Evolutionary conservation across 1,140 invertebrate species (phyloP).

Genomic region (Rhagoletis zephyria): DNA sequence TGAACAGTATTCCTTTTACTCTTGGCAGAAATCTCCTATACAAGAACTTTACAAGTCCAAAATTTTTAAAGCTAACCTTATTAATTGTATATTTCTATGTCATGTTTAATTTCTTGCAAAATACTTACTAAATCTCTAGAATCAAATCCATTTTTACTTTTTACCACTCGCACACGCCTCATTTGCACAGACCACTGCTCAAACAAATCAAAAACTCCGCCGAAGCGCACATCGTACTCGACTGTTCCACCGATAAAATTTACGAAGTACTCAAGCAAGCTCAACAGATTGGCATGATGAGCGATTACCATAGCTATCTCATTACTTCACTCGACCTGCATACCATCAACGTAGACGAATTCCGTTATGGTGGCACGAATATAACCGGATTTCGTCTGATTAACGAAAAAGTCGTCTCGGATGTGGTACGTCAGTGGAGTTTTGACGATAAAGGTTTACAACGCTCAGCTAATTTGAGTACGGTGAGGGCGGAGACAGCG

Average conservation of each 20-base stretch:
- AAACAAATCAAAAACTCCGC: conserved; percentile 93
- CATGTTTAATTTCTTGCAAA: no score
- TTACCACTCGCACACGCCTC: no score
- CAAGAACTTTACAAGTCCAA: no score
- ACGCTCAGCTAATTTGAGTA: conserved; percentile 68
- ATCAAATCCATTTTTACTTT: no score
- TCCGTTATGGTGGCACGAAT: conserved; percentile 93
- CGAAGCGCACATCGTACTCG: conserved; percentile 92
- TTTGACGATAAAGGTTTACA: conserved; percentile 69
- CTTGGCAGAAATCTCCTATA: no score
- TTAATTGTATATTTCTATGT: no score
- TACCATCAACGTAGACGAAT: conserved; percentile 91
- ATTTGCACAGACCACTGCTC: conserved; percentile 81
- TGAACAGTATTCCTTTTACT: no score
- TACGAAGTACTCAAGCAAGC: conserved; percentile 90
- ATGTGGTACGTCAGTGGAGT: conserved; percentile 85
- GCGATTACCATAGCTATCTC: conserved; percentile 91
- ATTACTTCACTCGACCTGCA: conserved; percentile 92
- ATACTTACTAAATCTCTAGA: no score
- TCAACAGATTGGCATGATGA: conserved; percentile 96
- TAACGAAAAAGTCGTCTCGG: conserved; percentile 76
- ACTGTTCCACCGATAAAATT: conserved; percentile 89
- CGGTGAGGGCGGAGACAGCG: conserved; percentile 90
- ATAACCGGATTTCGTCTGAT: conserved; percentile 89
- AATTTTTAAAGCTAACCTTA: no score